A percentile compares a stretch with the other conserved stretches of the same genome.
Evolutionary conservation across 1,140 invertebrate species (phyloP).

Genomic region (Atta texana): DNA sequence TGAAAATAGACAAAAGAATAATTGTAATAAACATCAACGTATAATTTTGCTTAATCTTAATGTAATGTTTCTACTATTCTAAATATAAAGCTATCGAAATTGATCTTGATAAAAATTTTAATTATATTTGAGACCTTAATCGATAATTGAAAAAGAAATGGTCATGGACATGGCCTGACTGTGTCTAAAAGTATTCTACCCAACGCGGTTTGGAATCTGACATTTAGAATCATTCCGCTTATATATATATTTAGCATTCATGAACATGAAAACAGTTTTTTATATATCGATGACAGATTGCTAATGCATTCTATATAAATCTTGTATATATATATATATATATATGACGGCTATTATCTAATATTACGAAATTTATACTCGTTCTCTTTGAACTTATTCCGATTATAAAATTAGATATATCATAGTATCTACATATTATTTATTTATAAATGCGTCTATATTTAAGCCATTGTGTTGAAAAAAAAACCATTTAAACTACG

Average conservation of each 20-base stretch:
- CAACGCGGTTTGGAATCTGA: constrained; percentile 82
- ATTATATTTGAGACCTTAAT: neutral
- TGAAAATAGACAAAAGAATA: neutral
- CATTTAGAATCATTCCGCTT: constrained; percentile 75
- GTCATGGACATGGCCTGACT: constrained; percentile 79
- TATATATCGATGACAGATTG: constrained; percentile 22
- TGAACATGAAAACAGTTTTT: constrained; percentile 41
- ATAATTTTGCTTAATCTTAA: constrained; percentile 19
- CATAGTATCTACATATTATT: neutral
- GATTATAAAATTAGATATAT: neutral
- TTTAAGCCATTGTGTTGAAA: constrained; percentile 18
- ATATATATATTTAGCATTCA: constrained; percentile 51
- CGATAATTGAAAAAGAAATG: constrained; percentile 61
- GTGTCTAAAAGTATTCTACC: constrained; percentile 81
- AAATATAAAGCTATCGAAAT: neutral
- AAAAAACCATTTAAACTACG: constrained; percentile 26
- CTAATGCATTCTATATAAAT: constrained; percentile 39
- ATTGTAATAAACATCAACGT: constrained; percentile 18
- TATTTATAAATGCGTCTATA: constrained; percentile 14
- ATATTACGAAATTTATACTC: constrained; percentile 21
- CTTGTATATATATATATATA: neutral
- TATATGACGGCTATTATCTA: constrained; percentile 5
- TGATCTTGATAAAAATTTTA: neutral
- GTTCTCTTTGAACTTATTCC: neutral
- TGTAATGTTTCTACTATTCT: neutral